Percentiles rank a stretch among this genome's conserved stretches.
phyloP scores from a whole-genome alignment of 2,888 invertebrate genomes.

The Polyommatus iphigenia region DNA sequence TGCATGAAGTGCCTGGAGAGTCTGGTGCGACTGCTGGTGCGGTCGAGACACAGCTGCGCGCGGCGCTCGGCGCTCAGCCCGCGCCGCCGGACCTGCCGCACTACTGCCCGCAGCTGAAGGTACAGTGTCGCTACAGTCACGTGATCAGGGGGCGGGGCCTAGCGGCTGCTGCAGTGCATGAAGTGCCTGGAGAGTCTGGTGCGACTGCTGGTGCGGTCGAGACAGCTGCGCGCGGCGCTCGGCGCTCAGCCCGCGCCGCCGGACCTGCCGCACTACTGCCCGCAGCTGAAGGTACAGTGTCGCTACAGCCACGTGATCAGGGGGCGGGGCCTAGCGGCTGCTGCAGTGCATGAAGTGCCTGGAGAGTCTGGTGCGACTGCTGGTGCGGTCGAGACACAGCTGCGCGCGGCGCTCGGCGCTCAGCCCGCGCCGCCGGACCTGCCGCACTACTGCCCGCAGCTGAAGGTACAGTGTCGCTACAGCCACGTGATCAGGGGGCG shows the following conservation, averaged over 20 bases:
- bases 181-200: conserved; percentile 95
- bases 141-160: conserved; percentile 65
- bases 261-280: conserved; percentile 79
- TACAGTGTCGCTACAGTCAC: conserved; percentile 79
- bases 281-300: conserved; percentile 68
- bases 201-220: conserved; percentile 93
- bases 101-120: conserved; percentile 83
- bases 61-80: conserved; percentile 68
- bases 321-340: conserved; percentile 76
- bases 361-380: conserved; percentile 94
- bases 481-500: conserved; percentile 49
- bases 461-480: conserved; percentile 57
- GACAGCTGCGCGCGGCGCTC: conserved; percentile 84
- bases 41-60: conserved; percentile 88
- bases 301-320: conserved; percentile 79
- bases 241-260: conserved; percentile 60
- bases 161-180: conserved; percentile 90
- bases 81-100: conserved; percentile 65
- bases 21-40: conserved; percentile 93
- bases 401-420: conserved; percentile 81
- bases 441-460: conserved; percentile 81
- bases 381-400: conserved; percentile 90
- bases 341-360: conserved; percentile 95
- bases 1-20: conserved; percentile 97
- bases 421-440: conserved; percentile 62